These are phyloP conservation scores for Ibidorhyncha struthersii DNA, from an alignment of 2,113 vertebrate species.

Conservation along the genomic window DNA sequence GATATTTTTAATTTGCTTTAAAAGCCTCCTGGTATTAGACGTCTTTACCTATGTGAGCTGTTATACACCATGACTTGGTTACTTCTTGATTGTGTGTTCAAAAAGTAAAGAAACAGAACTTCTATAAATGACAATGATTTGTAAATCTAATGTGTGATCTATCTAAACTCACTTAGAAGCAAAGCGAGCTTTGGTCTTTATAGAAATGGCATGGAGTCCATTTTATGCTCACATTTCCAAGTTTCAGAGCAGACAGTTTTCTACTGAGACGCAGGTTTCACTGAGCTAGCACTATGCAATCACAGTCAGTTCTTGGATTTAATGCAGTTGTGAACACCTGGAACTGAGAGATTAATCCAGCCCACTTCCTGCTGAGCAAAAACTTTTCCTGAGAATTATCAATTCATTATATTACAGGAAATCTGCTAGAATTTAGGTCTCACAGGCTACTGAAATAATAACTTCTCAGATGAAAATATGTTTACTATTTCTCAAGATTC, in stretches of 20 bases:
- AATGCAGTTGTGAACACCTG: not conserved
- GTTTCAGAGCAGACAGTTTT: not conserved
- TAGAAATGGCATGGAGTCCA: not conserved
- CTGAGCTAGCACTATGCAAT: not conserved
- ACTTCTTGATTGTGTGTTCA: not conserved
- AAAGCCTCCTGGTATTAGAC: not conserved
- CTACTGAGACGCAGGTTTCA: not conserved
- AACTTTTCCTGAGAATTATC: slow-evolving; percentile 9
- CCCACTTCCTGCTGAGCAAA: not conserved
- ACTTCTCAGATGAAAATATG: not conserved
- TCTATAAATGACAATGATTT: not conserved
- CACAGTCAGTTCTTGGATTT: not conserved
- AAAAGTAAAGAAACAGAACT: not conserved
- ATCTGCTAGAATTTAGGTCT: not conserved
- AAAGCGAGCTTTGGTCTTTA: not conserved
- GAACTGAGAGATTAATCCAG: not conserved
- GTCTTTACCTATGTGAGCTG: not conserved
- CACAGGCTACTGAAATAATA: not conserved
- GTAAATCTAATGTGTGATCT: not conserved
- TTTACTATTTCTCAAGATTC: not conserved
- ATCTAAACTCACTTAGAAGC: not conserved
- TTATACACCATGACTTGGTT: not conserved
- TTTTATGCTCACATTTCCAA: not conserved
- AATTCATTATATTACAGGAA: not conserved
- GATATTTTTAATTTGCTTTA: not conserved